A percentile compares a stretch with the other conserved stretches of the same genome.
phyloP scores from a whole-genome alignment of 2,113 vertebrate genomes.

The Pelecanoides urinatrix region DNA sequence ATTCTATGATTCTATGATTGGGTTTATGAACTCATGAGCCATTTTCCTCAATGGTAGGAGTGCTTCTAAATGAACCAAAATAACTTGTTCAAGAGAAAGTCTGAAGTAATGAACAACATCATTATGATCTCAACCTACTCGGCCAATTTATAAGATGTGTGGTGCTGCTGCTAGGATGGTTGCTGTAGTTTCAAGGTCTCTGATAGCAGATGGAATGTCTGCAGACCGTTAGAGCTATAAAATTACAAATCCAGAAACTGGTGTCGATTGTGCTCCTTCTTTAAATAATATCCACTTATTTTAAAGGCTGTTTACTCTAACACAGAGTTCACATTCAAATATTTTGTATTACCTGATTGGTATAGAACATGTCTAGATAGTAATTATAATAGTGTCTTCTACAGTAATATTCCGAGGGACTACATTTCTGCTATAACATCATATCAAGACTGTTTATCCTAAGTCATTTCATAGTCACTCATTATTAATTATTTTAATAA shows the following conservation, averaged over 20 bases:
- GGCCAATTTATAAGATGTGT: background rate
- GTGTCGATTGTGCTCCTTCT: background rate
- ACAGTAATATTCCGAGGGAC: background rate
- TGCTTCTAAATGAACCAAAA: background rate
- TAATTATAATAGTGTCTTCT: background rate
- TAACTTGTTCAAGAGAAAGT: background rate
- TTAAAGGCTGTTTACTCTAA: background rate
- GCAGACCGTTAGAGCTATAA: background rate
- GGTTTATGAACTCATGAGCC: background rate
- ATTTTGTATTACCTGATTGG: background rate
- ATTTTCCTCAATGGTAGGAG: background rate
- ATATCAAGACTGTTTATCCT: background rate
- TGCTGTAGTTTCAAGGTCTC: background rate
- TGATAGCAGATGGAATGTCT: slow-evolving; percentile 43
- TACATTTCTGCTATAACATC: background rate
- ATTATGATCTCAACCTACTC: background rate
- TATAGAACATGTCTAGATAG: background rate
- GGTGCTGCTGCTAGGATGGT: background rate
- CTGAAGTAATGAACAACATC: background rate
- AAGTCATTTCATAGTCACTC: background rate
- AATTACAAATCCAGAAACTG: slow-evolving; percentile 3
- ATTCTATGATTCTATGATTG: too few relatives aligned
- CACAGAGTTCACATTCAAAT: background rate
- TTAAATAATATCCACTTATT: background rate
- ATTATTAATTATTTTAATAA: background rate